Conservation (phyloP, 2,113 vertebrate genomes). For the Odontophorus gujanensis region DNA sequence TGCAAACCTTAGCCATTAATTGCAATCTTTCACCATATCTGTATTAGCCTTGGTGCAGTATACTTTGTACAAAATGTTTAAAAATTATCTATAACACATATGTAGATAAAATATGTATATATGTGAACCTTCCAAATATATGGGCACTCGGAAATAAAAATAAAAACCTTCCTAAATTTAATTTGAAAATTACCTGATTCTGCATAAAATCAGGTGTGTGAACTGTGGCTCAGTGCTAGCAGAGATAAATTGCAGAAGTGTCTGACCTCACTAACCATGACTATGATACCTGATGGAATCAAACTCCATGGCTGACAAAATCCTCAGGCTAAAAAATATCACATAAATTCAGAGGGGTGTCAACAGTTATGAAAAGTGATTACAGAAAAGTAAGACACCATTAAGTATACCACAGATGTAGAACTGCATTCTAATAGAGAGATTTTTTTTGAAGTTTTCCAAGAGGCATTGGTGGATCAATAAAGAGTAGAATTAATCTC, state of each 20-base stretch:
- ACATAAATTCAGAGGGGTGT: background rate
- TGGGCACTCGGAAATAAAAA: background rate
- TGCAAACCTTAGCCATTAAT: background rate
- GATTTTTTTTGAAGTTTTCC: background rate
- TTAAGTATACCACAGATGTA: background rate
- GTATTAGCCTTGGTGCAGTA: background rate
- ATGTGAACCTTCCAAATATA: background rate
- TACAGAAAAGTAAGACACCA: background rate
- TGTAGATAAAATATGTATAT: background rate
- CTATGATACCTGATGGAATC: background rate
- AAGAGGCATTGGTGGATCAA: slow-evolving; percentile 19
- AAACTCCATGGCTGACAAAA: background rate
- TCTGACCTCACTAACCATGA: background rate
- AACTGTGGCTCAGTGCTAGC: background rate
- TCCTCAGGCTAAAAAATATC: background rate
- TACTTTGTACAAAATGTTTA: background rate
- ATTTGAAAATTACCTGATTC: background rate
- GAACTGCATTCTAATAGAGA: slow-evolving; percentile 18
- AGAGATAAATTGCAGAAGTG: background rate
- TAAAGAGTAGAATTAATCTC: slow-evolving; percentile 63
- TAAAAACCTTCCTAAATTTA: background rate
- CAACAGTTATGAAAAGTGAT: background rate
- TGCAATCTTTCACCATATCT: background rate
- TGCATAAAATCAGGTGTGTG: background rate
- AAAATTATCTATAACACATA: background rate